Percentiles rank a stretch among this genome's conserved stretches.
phyloP scores from a whole-genome alignment of 2,113 vertebrate species.

The Condylura cristata region DNA sequence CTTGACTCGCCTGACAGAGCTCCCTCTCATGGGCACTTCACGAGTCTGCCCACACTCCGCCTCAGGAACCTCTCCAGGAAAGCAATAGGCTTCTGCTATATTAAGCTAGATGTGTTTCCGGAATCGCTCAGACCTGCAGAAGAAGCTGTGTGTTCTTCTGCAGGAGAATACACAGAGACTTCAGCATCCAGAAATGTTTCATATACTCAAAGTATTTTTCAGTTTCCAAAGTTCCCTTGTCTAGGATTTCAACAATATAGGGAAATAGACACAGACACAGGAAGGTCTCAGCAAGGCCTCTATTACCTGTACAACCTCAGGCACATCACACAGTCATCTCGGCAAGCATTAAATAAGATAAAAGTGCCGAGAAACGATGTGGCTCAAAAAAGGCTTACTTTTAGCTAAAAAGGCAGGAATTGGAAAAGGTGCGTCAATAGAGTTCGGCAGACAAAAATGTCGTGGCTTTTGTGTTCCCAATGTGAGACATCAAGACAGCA shows the following conservation, averaged over 20 bases:
- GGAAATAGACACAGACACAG: background rate
- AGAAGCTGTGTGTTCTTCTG: background rate
- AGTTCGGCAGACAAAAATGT: background rate
- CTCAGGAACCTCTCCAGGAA: too few species aligned
- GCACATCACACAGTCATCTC: background rate
- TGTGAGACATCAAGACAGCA: background rate
- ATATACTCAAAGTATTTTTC: background rate
- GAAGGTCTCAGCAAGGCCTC: background rate
- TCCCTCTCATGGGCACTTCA: fast-evolving
- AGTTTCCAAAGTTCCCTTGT: background rate
- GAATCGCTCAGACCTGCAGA: background rate
- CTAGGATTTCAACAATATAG: background rate
- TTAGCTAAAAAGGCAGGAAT: background rate
- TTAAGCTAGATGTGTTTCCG: background rate
- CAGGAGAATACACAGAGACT: background rate
- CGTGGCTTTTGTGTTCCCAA: fast-evolving
- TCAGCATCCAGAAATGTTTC: background rate
- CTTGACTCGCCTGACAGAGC: background rate
- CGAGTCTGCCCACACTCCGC: background rate
- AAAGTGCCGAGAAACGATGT: background rate
- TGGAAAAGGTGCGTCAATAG: background rate
- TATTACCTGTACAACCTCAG: background rate
- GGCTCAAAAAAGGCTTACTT: background rate
- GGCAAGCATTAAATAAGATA: background rate
- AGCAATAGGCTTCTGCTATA: background rate